These are phyloP conservation scores for Bufotes viridis DNA, from an alignment of 2,797 vertebrate genomes.

Conservation along the genomic window DNA sequence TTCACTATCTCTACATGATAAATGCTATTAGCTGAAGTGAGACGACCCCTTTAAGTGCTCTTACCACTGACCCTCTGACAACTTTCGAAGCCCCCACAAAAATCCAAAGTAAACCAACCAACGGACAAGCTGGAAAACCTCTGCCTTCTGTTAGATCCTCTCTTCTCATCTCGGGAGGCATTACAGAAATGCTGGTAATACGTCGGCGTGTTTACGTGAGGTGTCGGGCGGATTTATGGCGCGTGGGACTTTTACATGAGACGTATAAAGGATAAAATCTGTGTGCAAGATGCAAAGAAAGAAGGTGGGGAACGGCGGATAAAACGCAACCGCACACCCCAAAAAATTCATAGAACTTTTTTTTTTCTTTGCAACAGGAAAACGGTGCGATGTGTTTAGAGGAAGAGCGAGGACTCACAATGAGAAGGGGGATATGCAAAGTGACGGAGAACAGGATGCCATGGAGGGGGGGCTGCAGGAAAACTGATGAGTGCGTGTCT, in stretches of 20 bases:
- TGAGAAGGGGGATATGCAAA: conserved; percentile 3
- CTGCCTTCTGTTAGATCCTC: conserved; percentile 50
- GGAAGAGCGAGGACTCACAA: not conserved
- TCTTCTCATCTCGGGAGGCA: conserved; percentile 42
- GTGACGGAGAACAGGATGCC: conserved; percentile 30
- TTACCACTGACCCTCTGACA: conserved; percentile 11
- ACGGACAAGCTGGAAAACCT: conserved; percentile 49
- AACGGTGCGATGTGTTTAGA: not conserved
- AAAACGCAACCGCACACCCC: not conserved
- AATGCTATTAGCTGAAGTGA: no score
- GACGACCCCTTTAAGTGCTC: not conserved
- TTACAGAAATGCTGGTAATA: not conserved
- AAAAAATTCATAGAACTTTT: not conserved
- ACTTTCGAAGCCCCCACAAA: not conserved
- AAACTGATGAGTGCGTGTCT: conserved; percentile 41
- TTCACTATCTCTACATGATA: no score
- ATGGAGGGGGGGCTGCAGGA: conserved; percentile 21
- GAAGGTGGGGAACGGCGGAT: no score
- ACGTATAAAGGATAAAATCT: not conserved
- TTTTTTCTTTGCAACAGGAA: conserved; percentile 9
- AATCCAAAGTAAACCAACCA: conserved; percentile 23
- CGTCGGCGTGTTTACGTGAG: not conserved
- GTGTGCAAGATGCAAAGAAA: not conserved
- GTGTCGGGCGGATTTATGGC: not conserved
- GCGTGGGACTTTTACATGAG: not conserved